Conservation (phyloP, 2,888 invertebrate species). For the Agapostemon virescens region DNA sequence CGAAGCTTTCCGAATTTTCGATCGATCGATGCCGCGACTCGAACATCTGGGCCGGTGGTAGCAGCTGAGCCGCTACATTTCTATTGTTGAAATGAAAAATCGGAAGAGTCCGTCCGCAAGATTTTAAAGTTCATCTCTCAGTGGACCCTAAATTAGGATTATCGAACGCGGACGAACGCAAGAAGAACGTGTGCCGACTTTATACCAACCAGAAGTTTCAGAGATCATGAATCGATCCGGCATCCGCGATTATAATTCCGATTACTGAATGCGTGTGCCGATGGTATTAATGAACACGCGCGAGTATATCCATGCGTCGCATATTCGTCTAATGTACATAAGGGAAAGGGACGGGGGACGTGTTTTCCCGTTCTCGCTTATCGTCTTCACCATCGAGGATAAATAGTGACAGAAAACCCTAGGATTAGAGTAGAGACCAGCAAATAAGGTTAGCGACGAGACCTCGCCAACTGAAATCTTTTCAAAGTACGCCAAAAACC, state of each 20-base stretch:
- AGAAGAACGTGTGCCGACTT: conserved; percentile 30
- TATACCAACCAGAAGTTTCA: conserved; percentile 23
- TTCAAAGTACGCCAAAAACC: conserved; percentile 26
- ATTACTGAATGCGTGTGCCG: conserved; percentile 48
- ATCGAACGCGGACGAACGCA: conserved; percentile 20
- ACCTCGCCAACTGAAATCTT: conserved; percentile 54
- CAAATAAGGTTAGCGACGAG: conserved; percentile 47
- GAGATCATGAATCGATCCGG: conserved; percentile 38
- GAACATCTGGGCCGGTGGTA: no score
- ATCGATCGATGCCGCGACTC: no score
- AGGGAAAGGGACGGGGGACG: conserved; percentile 28
- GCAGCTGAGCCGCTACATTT: no score
- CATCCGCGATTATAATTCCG: conserved; percentile 47
- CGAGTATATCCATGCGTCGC: conserved; percentile 45
- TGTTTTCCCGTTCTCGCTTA: conserved; percentile 47
- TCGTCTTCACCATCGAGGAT: conserved; percentile 53
- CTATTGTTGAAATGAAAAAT: conserved; percentile 17
- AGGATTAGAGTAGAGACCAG: conserved; percentile 55
- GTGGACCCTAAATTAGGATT: conserved; percentile 46
- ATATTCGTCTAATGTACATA: conserved; percentile 51
- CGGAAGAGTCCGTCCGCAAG: conserved; percentile 36
- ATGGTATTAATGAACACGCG: conserved; percentile 33
- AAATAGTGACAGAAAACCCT: conserved; percentile 32
- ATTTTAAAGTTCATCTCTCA: conserved; percentile 21
- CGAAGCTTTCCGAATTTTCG: no score